Conservation (phyloP, 2,888 invertebrate genomes). For the Apotomis betuletana region DNA sequence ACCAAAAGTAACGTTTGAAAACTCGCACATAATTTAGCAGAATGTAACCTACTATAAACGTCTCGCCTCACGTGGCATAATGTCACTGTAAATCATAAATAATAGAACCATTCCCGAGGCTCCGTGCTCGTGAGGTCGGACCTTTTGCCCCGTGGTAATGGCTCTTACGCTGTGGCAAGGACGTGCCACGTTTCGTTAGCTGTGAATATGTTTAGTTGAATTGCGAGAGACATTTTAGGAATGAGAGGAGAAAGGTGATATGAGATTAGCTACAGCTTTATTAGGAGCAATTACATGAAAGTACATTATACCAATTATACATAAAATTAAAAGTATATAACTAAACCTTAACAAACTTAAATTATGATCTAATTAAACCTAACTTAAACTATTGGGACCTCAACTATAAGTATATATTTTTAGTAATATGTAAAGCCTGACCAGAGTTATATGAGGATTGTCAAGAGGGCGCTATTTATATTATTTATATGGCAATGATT, state of each 20-base stretch:
- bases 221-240: background rate
- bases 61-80: constrained; percentile 20
- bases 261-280: background rate
- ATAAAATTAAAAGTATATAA: too few relatives aligned
- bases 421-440: too few relatives aligned
- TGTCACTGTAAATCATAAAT: constrained; percentile 37
- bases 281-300: too few relatives aligned
- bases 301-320: too few relatives aligned
- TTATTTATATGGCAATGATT: too few relatives aligned
- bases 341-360: too few relatives aligned
- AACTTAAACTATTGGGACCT: too few relatives aligned
- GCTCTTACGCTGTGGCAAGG: background rate
- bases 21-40: constrained; percentile 18
- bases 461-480: too few relatives aligned
- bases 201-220: constrained; percentile 8
- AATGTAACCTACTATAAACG: constrained; percentile 27
- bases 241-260: background rate
- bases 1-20: constrained; percentile 8
- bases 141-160: constrained; percentile 9
- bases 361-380: too few relatives aligned
- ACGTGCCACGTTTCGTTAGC: constrained; percentile 1
- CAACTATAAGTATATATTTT: too few relatives aligned
- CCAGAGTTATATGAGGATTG: too few relatives aligned
- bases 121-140: constrained; percentile 15
- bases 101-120: constrained; percentile 30